Base-by-base conservation (phyloP, 53 echinoderm and acorn worm species). In the Holothuria scabra region DNA sequence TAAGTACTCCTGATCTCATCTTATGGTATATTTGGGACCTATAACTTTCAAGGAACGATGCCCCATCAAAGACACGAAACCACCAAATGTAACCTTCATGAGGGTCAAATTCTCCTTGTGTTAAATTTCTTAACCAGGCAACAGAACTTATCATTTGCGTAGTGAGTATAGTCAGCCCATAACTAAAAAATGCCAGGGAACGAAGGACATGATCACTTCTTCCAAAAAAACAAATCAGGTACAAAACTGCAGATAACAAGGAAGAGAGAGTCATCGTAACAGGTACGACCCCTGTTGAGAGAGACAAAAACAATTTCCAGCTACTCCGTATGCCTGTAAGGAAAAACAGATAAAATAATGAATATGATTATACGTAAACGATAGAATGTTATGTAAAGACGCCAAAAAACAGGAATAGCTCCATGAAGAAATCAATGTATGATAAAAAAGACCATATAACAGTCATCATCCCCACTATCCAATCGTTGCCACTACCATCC, bases 201-300 rank as follows among this genome's bases (percentile, higher is more conserved):
- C 68, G 68, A 35, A 68, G 38, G 19, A 68, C 35, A 68, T 35
- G 68, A 20, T 67, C 67, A 18, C 32, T 33, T 30, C 1, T 67
- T 67, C 67, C 67, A 33, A 67, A 67, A 37, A 34, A 67, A 8
- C 67, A 67, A 37, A 34, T 34, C 2, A 67, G n/a, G 33, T 67
- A 67, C 67, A 67, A 8, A n/a, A 37, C 8, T 1, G 29, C 5
- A 20, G 67, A 33, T 2, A 32, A 1, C 11, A 38, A 18, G 29
- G 67, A 67, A 11, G 33, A 4, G 1, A 32, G 13, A 0, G 29
- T 67, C 37, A 67, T 16, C 16, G 52, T 52, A 2, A 52, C 16
- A 52, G 52, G 52, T 14, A 52, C 3, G 52, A 52, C 8, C 14
- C 3, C 18, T 52, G 52, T 52, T 52, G 52, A 52, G 18, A 52